Base-by-base conservation (phyloP, 2,113 vertebrate genomes). In the Platysternon megacephalum region DNA sequence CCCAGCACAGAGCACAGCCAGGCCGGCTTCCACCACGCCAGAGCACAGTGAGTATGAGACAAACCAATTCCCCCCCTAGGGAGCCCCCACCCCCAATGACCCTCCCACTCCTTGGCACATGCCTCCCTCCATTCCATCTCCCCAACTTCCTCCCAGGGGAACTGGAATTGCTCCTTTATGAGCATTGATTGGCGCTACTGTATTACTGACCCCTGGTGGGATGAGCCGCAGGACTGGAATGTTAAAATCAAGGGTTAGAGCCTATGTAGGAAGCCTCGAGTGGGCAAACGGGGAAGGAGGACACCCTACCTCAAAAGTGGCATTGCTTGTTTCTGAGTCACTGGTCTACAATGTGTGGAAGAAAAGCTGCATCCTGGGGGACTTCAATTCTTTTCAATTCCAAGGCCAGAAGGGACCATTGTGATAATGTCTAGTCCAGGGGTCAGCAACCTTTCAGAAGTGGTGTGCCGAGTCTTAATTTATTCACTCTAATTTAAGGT, bases 61-160 rank as follows among this genome's bases (percentile, higher is more conserved):
- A 19, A 8, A 21, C 29, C 55, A 6, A 32, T 11, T 1, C 24
- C 29, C 5, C 24, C 0, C 5, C 17, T 2, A 19, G 29, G 5
- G 16, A 29, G 9, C 48, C 17, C 49, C 48, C 17, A 11, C 29
- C 48, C 13, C 44, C 2, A 2, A 1, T 16, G 19, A 5, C 16
- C 48, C 11, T 11, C 5, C 24, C 28, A 17, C 12, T 24, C 51
- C n/a, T 12, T 19, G 12, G 51, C 39, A 14, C n/a, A 39, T 72
- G 65, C n/a, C 65, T 22, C 65, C 65, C n/a, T 39, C 19, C 17
- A 39, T n/a, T 72, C n/a, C n/a, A 39, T 19, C 19, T 21, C 65
- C 65, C 17, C 17, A 17, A 22, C 17, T 5, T 39, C 61, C 32
- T 72, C 35, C 65, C 65, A 39, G 65, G n/a, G n/a, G 19, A 72